Percentiles rank a stretch among this genome's conserved stretches.
phyloP scores from a whole-genome alignment of 2,888 invertebrate genomes.

The Troilus luridus region DNA sequence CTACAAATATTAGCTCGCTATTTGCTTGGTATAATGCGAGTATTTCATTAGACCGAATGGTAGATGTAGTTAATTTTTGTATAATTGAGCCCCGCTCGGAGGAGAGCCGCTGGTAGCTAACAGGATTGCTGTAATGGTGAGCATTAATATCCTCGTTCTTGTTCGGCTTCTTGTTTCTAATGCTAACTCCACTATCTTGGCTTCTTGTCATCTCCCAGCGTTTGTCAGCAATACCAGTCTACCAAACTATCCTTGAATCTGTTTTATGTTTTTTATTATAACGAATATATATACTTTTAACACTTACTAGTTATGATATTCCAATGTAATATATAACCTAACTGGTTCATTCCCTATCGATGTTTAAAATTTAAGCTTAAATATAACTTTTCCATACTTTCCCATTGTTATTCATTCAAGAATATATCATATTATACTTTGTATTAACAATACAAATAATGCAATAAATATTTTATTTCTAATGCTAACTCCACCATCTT shows the following conservation, averaged over 20 bases:
- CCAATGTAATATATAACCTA: too few relatives aligned
- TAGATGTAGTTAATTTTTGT: constrained; percentile 1
- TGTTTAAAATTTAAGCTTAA: too few relatives aligned
- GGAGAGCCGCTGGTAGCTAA: not conserved
- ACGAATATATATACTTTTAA: too few relatives aligned
- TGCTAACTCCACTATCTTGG: not conserved
- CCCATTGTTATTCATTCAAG: too few relatives aligned
- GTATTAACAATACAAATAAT: too few relatives aligned
- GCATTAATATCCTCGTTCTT: constrained; percentile 44
- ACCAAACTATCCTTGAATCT: not conserved
- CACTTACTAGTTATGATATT: too few relatives aligned
- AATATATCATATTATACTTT: too few relatives aligned
- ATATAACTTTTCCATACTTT: too few relatives aligned
- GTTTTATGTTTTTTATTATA: not conserved
- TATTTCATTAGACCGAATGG: not conserved
- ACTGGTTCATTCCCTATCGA: too few relatives aligned
- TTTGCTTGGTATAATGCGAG: not conserved
- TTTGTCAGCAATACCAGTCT: not conserved
- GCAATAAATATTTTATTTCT: not conserved
- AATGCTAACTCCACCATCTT: not conserved
- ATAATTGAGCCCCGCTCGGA: not conserved
- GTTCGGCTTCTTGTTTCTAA: constrained; percentile 1
- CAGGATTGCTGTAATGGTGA: constrained; percentile 39
- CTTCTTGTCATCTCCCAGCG: not conserved
- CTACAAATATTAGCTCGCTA: not conserved